Evolutionary conservation across 1,140 invertebrate genomes (phyloP).

Genomic region (Drosophila arizonae): DNA sequence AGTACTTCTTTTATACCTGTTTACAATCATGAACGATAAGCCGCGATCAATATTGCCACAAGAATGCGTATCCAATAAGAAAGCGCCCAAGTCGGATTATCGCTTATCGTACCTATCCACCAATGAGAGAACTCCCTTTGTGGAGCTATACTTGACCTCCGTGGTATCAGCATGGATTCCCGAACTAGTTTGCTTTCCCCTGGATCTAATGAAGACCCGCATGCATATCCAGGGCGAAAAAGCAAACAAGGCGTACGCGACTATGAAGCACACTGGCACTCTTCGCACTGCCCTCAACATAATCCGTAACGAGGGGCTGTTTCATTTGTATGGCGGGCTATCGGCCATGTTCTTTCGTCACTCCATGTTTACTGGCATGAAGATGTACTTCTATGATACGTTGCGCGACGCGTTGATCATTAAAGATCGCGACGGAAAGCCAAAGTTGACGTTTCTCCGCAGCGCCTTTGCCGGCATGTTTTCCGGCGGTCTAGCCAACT

Average conservation of each 20-base stretch:
- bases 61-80: too few species aligned
- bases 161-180: slow-evolving; percentile 32
- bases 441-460: slow-evolving; percentile 13
- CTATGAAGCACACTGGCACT: slow-evolving; percentile 18
- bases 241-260: not conserved
- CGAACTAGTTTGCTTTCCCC: slow-evolving; percentile 33
- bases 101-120: not conserved
- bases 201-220: slow-evolving; percentile 44
- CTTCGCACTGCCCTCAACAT: slow-evolving; percentile 24
- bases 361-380: slow-evolving; percentile 35
- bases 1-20: too few species aligned
- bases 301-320: slow-evolving; percentile 25
- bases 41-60: too few species aligned
- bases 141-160: slow-evolving; percentile 21
- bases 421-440: slow-evolving; percentile 12
- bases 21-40: too few species aligned
- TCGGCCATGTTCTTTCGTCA: slow-evolving; percentile 44
- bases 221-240: slow-evolving; percentile 45
- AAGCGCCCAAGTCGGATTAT: too few species aligned
- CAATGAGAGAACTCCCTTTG: slow-evolving; percentile 20
- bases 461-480: slow-evolving; percentile 14
- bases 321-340: slow-evolving; percentile 32
- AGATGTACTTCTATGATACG: slow-evolving; percentile 31
- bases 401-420: slow-evolving; percentile 20
- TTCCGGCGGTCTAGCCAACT: slow-evolving; percentile 9